A percentile compares a stretch with the other conserved stretches of the same genome.
phyloP scores from a whole-genome alignment of 2,888 invertebrate genomes.

The Scaptomyza flava region DNA sequence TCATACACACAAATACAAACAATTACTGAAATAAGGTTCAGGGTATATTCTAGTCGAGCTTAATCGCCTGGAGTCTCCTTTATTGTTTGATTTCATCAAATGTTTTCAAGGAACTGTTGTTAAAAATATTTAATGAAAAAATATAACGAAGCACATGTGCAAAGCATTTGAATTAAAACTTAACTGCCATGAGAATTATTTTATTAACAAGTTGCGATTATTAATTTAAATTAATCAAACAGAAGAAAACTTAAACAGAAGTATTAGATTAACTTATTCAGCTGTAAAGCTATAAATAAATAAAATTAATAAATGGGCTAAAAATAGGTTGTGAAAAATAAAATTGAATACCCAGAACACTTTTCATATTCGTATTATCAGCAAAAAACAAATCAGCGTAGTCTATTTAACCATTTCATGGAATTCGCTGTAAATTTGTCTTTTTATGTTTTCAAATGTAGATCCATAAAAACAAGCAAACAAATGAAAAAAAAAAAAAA shows the following conservation, averaged over 20 bases:
- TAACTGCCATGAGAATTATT: background rate
- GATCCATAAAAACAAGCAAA: background rate
- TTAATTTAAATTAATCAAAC: background rate
- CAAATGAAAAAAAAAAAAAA: background rate
- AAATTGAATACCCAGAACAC: background rate
- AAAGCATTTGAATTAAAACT: background rate
- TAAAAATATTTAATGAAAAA: background rate
- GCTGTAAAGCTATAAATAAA: background rate
- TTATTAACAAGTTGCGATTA: background rate
- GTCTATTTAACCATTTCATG: background rate
- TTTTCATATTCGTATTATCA: background rate
- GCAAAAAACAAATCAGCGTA: background rate
- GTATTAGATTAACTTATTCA: background rate
- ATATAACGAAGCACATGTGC: background rate
- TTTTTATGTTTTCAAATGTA: background rate
- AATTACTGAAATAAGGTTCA: background rate
- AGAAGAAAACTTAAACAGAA: background rate
- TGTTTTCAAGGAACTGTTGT: background rate
- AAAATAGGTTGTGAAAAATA: background rate
- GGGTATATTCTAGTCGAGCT: background rate
- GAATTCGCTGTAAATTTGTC: background rate
- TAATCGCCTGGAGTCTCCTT: background rate
- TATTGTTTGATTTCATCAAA: background rate
- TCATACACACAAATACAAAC: no score
- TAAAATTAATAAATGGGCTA: background rate